phyloP scores from a whole-genome alignment of 2,797 vertebrate genomes.

The Carapus acus region DNA sequence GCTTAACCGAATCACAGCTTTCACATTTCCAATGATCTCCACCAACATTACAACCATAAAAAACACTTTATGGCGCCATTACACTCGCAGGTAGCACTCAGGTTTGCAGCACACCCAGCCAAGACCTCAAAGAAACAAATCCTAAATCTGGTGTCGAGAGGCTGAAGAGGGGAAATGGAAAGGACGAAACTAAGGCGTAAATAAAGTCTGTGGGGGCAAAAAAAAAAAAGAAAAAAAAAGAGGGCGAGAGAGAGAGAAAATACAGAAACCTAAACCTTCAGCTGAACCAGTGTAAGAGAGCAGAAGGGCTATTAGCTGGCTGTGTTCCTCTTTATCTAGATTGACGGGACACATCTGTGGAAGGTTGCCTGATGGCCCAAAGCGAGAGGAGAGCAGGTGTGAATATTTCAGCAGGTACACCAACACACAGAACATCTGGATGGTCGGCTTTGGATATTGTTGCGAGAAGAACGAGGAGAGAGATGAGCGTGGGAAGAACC shows the following conservation, averaged over 20 bases:
- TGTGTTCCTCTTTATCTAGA: slow-evolving; percentile 66
- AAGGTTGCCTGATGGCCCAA: slow-evolving; percentile 46
- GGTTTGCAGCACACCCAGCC: slow-evolving; percentile 5
- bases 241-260: no score
- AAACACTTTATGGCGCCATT: slow-evolving; percentile 50
- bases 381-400: slow-evolving; percentile 54
- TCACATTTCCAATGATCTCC: slow-evolving; percentile 53
- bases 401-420: slow-evolving; percentile 62
- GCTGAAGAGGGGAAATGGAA: not conserved
- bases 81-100: slow-evolving; percentile 20
- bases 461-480: not conserved
- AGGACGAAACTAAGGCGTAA: slow-evolving; percentile 15
- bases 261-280: slow-evolving; percentile 7
- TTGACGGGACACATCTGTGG: slow-evolving; percentile 70
- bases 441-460: slow-evolving; percentile 9
- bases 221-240: no score
- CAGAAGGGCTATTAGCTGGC: slow-evolving; percentile 56
- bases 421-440: slow-evolving; percentile 58
- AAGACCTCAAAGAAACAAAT: slow-evolving; percentile 6
- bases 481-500: not conserved
- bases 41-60: slow-evolving; percentile 51
- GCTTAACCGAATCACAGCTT: slow-evolving; percentile 42
- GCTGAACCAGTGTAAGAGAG: slow-evolving; percentile 20
- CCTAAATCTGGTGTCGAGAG: slow-evolving; percentile 1
- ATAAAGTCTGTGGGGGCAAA: slow-evolving; percentile 1